Evolutionary conservation across 2,888 invertebrate genomes (phyloP).

Genomic region (Nemoura dubitans): DNA sequence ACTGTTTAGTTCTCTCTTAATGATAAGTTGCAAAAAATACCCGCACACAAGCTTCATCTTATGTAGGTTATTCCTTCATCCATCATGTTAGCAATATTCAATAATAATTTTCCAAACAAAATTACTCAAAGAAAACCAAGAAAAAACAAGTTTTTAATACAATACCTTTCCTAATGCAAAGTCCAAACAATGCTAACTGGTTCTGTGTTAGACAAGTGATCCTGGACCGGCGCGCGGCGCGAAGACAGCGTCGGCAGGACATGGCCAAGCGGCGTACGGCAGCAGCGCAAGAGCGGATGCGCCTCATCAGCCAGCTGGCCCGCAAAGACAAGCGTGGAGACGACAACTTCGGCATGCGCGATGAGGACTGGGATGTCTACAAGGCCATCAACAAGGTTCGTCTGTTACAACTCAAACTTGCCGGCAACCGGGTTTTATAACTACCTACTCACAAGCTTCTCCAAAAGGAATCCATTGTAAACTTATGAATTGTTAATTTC

Average conservation of each 20-base stretch:
- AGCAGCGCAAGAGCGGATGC: conserved; percentile 94
- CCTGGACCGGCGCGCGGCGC: conserved; percentile 73
- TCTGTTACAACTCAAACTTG: not conserved
- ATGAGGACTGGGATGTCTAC: conserved; percentile 97
- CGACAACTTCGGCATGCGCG: conserved; percentile 88
- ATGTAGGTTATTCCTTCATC: too few relatives aligned
- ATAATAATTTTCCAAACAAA: too few relatives aligned
- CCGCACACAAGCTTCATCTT: too few relatives aligned
- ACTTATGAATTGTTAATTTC: too few relatives aligned
- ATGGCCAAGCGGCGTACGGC: conserved; percentile 90
- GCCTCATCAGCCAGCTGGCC: conserved; percentile 90
- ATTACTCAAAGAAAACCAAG: too few relatives aligned
- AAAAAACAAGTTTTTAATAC: not conserved
- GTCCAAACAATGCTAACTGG: not conserved
- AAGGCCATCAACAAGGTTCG: conserved; percentile 75
- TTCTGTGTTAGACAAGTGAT: conserved; percentile 70
- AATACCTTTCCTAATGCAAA: not conserved
- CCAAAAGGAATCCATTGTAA: too few relatives aligned
- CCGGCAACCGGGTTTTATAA: too few relatives aligned
- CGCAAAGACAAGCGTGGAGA: conserved; percentile 80
- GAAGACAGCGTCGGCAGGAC: conserved; percentile 84
- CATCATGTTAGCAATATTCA: too few relatives aligned
- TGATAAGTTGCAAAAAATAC: too few relatives aligned
- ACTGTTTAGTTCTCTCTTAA: too few relatives aligned
- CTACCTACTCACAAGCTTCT: too few relatives aligned